These are phyloP conservation scores for Ptiloglossa arizonensis DNA, from an alignment of 1,140 invertebrate genomes.

Conservation along the genomic window DNA sequence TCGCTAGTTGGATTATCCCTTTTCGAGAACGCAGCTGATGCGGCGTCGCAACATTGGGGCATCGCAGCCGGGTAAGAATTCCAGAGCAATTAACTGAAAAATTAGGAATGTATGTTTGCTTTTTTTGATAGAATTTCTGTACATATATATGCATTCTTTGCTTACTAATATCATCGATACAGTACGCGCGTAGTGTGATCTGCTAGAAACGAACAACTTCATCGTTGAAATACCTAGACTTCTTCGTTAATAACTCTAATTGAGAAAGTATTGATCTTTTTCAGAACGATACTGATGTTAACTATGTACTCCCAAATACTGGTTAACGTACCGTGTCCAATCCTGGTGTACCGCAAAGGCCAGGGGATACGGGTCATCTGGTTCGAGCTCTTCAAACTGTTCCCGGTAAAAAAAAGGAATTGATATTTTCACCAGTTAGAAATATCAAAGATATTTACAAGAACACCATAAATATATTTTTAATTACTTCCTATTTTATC, in stretches of 20 bases:
- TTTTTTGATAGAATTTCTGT: too few species aligned
- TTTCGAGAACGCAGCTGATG: constrained; percentile 89
- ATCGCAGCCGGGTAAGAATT: constrained; percentile 87
- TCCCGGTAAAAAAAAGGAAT: constrained; percentile 89
- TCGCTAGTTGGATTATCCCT: constrained; percentile 90
- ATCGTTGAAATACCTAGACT: too few species aligned
- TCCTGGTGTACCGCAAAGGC: constrained; percentile 84
- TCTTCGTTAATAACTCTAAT: too few species aligned
- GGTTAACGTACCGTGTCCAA: constrained; percentile 86
- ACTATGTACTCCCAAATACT: constrained; percentile 92
- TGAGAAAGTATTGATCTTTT: constrained; percentile 74
- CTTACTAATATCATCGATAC: too few species aligned
- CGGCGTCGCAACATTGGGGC: constrained; percentile 91
- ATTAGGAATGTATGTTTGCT: too few species aligned
- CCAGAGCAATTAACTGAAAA: too few species aligned
- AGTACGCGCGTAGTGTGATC: too few species aligned
- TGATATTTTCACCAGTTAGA: background rate
- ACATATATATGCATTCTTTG: too few species aligned
- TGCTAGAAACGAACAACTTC: too few species aligned
- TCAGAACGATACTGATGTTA: constrained; percentile 90
- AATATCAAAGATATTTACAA: background rate
- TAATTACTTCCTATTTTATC: background rate
- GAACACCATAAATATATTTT: background rate
- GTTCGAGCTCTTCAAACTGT: constrained; percentile 91
- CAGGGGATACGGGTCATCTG: constrained; percentile 84